phyloP scores from a whole-genome alignment of 64 coral and sea anemone genomes.

The Montipora efflorescens region DNA sequence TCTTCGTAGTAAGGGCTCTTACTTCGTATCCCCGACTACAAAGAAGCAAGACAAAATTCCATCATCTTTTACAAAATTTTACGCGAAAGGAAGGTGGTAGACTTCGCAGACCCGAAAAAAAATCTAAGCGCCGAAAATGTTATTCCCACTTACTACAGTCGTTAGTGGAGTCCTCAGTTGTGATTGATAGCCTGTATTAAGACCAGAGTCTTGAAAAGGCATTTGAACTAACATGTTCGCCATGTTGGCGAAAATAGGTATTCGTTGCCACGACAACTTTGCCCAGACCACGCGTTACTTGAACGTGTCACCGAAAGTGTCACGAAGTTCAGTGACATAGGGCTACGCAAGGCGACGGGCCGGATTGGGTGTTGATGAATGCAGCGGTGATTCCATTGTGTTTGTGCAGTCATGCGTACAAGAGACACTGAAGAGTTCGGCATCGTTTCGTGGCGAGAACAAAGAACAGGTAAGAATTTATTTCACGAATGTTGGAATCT shows the following conservation, averaged over 20 bases:
- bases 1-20: conserved; percentile 91
- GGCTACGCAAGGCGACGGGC: no score
- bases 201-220: not conserved
- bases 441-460: no score
- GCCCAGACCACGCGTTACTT: no score
- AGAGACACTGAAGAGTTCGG: no score
- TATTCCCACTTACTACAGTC: conserved; percentile 1
- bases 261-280: not conserved
- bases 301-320: no score
- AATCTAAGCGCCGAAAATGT: not conserved
- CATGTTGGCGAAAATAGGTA: not conserved
- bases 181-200: not conserved
- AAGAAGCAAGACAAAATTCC: not conserved
- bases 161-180: conserved; percentile 13
- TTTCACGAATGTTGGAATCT: no score
- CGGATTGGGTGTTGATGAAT: no score
- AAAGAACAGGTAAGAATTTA: no score
- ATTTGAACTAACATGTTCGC: not conserved
- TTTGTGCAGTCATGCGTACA: no score
- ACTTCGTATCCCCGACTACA: conserved; percentile 84
- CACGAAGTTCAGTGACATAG: no score
- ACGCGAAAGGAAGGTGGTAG: not conserved
- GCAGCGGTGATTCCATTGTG: no score
- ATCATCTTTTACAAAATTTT: not conserved
- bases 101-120: not conserved